Evolutionary conservation across 1,140 invertebrate species (phyloP).

Genomic region (Littorina saxatilis): DNA sequence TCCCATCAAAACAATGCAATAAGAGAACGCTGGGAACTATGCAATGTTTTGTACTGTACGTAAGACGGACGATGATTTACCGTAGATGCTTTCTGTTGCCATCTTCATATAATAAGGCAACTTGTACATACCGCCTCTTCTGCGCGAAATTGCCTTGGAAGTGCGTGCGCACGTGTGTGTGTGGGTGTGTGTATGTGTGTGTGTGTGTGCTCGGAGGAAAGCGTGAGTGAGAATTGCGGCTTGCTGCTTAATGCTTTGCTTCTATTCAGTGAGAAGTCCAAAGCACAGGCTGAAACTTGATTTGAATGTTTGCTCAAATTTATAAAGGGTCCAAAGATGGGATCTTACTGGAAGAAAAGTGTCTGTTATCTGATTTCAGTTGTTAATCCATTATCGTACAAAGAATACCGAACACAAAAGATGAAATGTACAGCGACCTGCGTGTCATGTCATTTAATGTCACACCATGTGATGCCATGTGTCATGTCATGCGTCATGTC

Average conservation of each 20-base stretch:
- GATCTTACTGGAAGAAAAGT: background rate
- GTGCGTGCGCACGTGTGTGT: slow-evolving; percentile 2
- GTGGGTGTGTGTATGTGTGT: slow-evolving; percentile 31
- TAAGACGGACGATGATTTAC: background rate
- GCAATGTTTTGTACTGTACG: slow-evolving; percentile 24
- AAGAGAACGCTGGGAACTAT: slow-evolving; percentile 28
- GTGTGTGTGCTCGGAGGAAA: background rate
- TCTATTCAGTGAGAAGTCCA: background rate
- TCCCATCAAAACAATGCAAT: slow-evolving; percentile 11
- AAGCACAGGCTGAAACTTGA: background rate
- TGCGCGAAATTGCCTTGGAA: background rate
- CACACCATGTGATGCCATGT: no score
- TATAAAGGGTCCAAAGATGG: background rate
- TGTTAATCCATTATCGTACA: background rate
- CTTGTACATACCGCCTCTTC: background rate
- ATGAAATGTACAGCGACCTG: no score
- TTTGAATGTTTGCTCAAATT: no score
- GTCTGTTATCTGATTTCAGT: background rate
- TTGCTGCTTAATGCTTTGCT: background rate
- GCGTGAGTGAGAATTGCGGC: background rate
- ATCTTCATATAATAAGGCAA: background rate
- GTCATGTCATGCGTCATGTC: no score
- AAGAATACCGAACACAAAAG: no score
- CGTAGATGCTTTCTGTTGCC: slow-evolving; percentile 34
- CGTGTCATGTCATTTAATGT: no score